A percentile compares a stretch with the other conserved stretches of the same genome.
phyloP scores from a whole-genome alignment of 2,113 vertebrate species.

The Solea senegalensis region DNA sequence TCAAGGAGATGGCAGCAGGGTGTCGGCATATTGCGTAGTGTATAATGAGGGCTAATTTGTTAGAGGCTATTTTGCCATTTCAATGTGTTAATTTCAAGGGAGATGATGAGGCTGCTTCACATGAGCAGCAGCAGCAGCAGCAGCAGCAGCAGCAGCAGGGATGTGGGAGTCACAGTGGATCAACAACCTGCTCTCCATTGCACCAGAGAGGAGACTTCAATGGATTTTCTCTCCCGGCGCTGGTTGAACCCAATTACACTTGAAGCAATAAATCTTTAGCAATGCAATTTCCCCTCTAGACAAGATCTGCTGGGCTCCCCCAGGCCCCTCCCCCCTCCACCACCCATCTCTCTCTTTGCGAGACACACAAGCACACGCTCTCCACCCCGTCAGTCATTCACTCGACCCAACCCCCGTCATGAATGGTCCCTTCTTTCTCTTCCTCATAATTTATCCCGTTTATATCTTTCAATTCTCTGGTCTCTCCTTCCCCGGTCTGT shows the following conservation, averaged over 20 bases:
- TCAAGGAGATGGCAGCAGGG: not conserved
- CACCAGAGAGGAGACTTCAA: constrained; percentile 59
- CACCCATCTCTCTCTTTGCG: constrained; percentile 17
- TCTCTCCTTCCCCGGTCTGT: constrained; percentile 9
- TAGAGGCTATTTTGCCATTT: constrained; percentile 4
- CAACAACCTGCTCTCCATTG: constrained; percentile 45
- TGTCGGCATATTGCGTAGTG: not conserved
- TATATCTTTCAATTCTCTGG: not conserved
- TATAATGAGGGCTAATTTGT: not conserved
- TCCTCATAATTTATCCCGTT: constrained; percentile 3
- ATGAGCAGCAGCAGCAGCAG: not conserved
- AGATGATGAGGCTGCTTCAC: constrained; percentile 14
- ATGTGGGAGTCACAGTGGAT: constrained; percentile 41
- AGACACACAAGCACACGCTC: constrained; percentile 1
- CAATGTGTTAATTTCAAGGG: constrained; percentile 13
- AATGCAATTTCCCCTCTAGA: constrained; percentile 78
- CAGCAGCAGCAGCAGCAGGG: constrained; percentile 11
- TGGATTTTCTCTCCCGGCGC: constrained; percentile 77
- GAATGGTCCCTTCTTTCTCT: constrained; percentile 16
- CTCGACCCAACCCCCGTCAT: constrained; percentile 27
- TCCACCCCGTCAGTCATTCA: constrained; percentile 18
- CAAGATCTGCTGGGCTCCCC: constrained; percentile 66
- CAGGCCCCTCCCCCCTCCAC: not conserved
- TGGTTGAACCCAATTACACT: constrained; percentile 84
- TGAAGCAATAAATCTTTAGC: constrained; percentile 83